phyloP scores from a whole-genome alignment of 2,888 invertebrate species.

The Aphidius colemani region DNA sequence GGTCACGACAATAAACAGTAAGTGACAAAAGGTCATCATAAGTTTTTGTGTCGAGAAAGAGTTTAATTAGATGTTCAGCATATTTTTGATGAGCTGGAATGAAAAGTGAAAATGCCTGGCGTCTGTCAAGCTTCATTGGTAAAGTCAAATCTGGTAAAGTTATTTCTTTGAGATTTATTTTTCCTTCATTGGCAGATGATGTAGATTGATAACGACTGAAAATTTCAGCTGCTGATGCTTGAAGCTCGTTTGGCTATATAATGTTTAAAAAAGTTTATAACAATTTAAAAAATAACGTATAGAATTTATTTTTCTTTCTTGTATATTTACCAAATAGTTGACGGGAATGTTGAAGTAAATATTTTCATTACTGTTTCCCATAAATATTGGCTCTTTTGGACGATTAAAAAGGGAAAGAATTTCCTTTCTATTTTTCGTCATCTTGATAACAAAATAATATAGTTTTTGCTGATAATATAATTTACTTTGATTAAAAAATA shows the following conservation, averaged over 20 bases:
- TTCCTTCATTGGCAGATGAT: slow-evolving; percentile 39
- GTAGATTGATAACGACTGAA: slow-evolving; percentile 66
- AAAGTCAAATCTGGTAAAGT: slow-evolving; percentile 68
- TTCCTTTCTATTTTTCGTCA: slow-evolving; percentile 30
- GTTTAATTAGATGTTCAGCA: slow-evolving; percentile 72
- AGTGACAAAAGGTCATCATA: slow-evolving; percentile 74
- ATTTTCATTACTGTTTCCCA: slow-evolving; percentile 72
- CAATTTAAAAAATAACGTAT: too few relatives aligned
- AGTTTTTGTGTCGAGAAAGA: slow-evolving; percentile 74
- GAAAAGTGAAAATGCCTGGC: slow-evolving; percentile 76
- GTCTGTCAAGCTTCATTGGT: slow-evolving; percentile 68
- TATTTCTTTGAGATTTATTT: slow-evolving; percentile 67
- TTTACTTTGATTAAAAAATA: too few relatives aligned
- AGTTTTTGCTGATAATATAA: too few relatives aligned
- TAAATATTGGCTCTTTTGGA: slow-evolving; percentile 77
- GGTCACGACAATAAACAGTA: slow-evolving; percentile 73
- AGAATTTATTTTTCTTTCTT: too few relatives aligned
- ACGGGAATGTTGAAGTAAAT: slow-evolving; percentile 69
- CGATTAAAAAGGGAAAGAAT: slow-evolving; percentile 70
- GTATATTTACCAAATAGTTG: slow-evolving; percentile 67
- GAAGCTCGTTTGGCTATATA: slow-evolving; percentile 63
- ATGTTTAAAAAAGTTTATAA: background rate
- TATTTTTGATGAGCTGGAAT: slow-evolving; percentile 72
- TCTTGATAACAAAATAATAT: background rate
- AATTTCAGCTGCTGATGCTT: slow-evolving; percentile 65